phyloP scores from a whole-genome alignment of 1,140 invertebrate genomes.

The Paraescarpia echinospica region DNA sequence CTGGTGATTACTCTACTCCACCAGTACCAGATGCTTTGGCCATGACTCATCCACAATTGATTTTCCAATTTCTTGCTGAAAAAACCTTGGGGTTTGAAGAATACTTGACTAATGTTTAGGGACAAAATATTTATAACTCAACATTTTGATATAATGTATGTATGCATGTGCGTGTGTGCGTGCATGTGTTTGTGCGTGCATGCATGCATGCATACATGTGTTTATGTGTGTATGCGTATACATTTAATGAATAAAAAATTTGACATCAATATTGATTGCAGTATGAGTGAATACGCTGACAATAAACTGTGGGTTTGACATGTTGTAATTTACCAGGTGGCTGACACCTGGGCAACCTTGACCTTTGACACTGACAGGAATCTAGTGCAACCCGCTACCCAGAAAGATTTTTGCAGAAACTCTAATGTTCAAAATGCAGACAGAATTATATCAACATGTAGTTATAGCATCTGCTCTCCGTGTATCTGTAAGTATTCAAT shows the following conservation, averaged over 20 bases:
- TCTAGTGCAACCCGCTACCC: neutral
- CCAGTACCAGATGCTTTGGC: neutral
- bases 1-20: neutral
- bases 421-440: neutral
- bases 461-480: neutral
- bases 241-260: constrained; percentile 1
- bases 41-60: neutral
- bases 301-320: neutral
- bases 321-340: neutral
- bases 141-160: neutral
- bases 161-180: constrained; percentile 18
- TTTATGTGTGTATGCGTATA: neutral
- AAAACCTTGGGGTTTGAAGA: neutral
- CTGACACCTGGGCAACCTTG: neutral
- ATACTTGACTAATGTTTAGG: neutral
- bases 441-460: neutral
- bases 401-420: neutral
- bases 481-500: neutral
- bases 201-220: neutral
- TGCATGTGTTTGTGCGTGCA: constrained; percentile 16
- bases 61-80: neutral
- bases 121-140: neutral
- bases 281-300: neutral
- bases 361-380: neutral
- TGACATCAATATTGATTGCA: neutral